Percentiles rank a stretch among this genome's conserved stretches.
Evolutionary conservation across 2,113 vertebrate species (phyloP).

Genomic region (Lophochroa leadbeateri): DNA sequence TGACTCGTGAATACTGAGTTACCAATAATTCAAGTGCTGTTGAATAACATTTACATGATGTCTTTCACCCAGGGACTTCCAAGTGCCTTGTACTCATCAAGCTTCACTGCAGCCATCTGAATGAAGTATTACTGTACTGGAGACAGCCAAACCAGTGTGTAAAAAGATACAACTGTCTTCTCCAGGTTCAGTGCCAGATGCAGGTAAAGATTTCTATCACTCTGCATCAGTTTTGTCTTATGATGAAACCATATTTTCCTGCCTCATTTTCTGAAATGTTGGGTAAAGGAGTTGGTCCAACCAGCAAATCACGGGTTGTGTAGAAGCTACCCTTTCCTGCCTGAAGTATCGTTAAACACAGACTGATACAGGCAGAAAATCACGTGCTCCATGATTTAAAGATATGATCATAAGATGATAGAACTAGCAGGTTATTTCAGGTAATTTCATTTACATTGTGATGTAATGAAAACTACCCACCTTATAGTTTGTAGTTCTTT

Average conservation of each 20-base stretch:
- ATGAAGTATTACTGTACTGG: background rate
- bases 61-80: background rate
- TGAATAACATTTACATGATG: background rate
- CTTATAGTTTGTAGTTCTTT: background rate
- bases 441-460: accelerated
- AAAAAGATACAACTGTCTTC: background rate
- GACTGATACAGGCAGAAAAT: background rate
- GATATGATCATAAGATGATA: background rate
- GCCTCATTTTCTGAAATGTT: background rate
- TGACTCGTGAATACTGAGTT: background rate
- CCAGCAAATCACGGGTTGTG: background rate
- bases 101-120: background rate
- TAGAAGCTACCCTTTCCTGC: background rate
- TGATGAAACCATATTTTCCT: background rate
- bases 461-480: background rate
- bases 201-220: background rate
- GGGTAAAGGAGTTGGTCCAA: background rate
- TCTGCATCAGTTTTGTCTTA: background rate
- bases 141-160: background rate
- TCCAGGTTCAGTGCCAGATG: background rate
- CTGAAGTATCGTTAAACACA: background rate
- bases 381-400: background rate
- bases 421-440: background rate
- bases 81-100: background rate
- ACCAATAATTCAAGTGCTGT: background rate